Conservation (phyloP, 1,140 invertebrate species). For the Trachelipus rathkii region DNA sequence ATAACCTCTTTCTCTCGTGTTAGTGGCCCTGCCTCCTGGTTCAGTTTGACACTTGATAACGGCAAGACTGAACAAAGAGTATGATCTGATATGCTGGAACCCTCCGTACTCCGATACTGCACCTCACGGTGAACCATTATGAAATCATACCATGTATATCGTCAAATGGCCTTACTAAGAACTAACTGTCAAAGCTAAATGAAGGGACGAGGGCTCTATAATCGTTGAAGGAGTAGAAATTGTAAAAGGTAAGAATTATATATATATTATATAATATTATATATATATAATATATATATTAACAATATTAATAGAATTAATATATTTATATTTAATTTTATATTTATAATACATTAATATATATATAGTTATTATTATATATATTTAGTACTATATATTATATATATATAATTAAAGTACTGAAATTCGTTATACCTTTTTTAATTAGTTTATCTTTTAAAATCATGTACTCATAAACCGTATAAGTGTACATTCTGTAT, state of each 20-base stretch:
- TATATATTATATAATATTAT: too few species aligned
- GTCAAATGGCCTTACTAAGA: slow-evolving; percentile 92
- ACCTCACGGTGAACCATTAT: slow-evolving; percentile 66
- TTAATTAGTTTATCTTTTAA: too few species aligned
- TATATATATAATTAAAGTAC: too few species aligned
- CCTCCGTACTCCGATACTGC: slow-evolving; percentile 70
- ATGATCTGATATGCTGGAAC: slow-evolving; percentile 96
- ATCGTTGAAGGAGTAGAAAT: slow-evolving; percentile 94
- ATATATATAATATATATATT: too few species aligned
- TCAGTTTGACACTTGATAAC: slow-evolving; percentile 92
- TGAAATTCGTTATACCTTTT: too few species aligned
- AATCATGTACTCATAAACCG: too few species aligned
- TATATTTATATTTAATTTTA: too few species aligned
- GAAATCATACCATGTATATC: slow-evolving; percentile 93
- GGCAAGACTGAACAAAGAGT: slow-evolving; percentile 96
- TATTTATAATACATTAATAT: too few species aligned
- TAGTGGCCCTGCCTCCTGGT: slow-evolving; percentile 95
- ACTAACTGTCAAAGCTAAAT: slow-evolving; percentile 87
- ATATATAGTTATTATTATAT: too few species aligned
- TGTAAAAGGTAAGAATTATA: slow-evolving; percentile 76
- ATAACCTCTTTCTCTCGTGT: slow-evolving; percentile 87
- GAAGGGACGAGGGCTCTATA: slow-evolving; percentile 93
- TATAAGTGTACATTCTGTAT: slow-evolving; percentile 92
- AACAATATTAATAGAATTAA: too few species aligned
- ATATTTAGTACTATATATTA: too few species aligned